Evolutionary conservation across 2,113 vertebrate genomes (phyloP), one percentile per base, ranked within the genome.

Genomic region (Castor canadensis): DNA sequence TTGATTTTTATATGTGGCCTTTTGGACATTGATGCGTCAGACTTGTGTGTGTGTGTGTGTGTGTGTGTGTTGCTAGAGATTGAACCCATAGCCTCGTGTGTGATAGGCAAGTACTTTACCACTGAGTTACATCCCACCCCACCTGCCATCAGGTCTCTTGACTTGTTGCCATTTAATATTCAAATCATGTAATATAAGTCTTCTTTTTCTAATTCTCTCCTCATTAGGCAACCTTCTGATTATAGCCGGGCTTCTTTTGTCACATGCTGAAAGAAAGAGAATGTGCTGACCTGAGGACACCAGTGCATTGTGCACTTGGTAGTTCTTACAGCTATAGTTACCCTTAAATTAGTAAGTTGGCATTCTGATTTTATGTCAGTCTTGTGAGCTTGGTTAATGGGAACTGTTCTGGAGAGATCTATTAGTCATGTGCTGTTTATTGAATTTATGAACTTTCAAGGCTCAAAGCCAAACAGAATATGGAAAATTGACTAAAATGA

Each of bases 381-480:
- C 69, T 87, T 80, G 20, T 67, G 69, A 40, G 13, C 43, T 62
- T 86, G 47, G 40, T 79, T 43, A 94, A 28, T 77, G 28, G 72
- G 67, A 79, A 58, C 32, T 89, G 12, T 84, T 95, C 54, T 75
- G 67, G 62, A 72, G 83, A 89, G 56, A 66, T 62, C 56, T 96
- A 0, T 87, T 66, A 77, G 38, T 84, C 30, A n/a, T 66, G 16
- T 67, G 28, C 64, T 95, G 20, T 67, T 35, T 30, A 38, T 62
- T 91, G 60, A n/a, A 81, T 85, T 94, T 49, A 62, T 89, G 92
- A 71, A 15, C 22, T 93, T 82, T 82, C 66, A 86, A 54, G 77
- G 30, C 40, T 40, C 79, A 87, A 45, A 32, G 49, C 58, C 66
- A 92, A 84, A 77, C 13, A 82, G 43, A 87, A 52, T 62, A 40